Conservation (phyloP, 2,888 invertebrate genomes). For the Cephus rjabovi region DNA sequence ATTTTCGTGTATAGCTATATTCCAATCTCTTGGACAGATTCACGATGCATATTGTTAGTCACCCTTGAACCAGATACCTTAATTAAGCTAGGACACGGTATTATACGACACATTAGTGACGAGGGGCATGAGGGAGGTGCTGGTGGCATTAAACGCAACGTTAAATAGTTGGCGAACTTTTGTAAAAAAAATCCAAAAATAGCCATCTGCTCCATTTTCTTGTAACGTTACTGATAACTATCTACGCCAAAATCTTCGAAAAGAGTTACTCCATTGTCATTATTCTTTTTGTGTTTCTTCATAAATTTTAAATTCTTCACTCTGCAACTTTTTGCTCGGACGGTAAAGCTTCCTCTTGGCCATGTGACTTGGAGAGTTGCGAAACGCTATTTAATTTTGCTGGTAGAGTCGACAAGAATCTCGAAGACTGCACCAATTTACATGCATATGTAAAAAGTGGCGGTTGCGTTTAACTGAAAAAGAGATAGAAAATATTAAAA, state of each 20-base stretch:
- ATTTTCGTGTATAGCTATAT: not conserved
- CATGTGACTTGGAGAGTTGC: not conserved
- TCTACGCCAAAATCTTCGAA: not conserved
- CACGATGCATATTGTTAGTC: not conserved
- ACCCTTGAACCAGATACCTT: conserved; percentile 45
- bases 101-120: not conserved
- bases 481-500: not conserved
- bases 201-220: not conserved
- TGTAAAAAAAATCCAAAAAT: not conserved
- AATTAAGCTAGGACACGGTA: conserved; percentile 31
- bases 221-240: not conserved
- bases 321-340: too few relatives aligned
- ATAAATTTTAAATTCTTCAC: not conserved
- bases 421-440: not conserved
- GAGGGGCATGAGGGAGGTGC: not conserved
- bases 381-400: not conserved
- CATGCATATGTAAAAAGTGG: not conserved
- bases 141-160: not conserved
- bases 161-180: conserved; percentile 7
- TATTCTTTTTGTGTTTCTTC: not conserved
- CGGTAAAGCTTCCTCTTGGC: too few relatives aligned
- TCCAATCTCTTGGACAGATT: not conserved
- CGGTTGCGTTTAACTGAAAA: not conserved
- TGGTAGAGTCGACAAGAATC: not conserved
- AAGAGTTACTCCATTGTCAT: not conserved